Conservation (phyloP, 2,888 invertebrate species). For the Malthinus seriepunctatus region DNA sequence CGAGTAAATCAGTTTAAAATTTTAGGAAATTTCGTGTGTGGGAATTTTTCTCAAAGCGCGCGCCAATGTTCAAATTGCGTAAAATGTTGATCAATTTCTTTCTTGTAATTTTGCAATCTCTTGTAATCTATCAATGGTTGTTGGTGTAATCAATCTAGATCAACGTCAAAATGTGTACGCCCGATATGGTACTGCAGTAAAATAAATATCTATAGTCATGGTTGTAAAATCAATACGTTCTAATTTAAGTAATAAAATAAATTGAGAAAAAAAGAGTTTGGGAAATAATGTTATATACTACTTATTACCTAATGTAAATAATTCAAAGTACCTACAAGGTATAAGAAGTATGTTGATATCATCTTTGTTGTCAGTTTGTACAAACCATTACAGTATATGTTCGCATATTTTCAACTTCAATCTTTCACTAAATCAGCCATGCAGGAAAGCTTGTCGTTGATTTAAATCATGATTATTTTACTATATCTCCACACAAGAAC, state of each 20-base stretch:
- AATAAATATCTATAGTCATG: constrained; percentile 9
- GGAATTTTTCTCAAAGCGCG: not conserved
- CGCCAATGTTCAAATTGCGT: not conserved
- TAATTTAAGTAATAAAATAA: not conserved
- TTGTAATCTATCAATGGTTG: constrained; percentile 16
- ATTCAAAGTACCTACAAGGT: not conserved
- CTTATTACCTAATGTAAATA: not conserved
- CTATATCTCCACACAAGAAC: no score
- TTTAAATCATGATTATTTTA: constrained; percentile 11
- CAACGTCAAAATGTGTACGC: constrained; percentile 18
- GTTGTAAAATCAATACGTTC: constrained; percentile 5
- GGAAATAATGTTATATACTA: not conserved
- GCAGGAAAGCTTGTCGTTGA: constrained; percentile 13
- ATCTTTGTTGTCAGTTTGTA: constrained; percentile 9
- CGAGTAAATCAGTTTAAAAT: not conserved
- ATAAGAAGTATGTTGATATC: constrained; percentile 5
- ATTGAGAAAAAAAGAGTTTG: not conserved
- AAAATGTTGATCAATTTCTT: constrained; percentile 12
- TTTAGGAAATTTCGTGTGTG: no score
- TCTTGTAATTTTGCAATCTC: constrained; percentile 12
- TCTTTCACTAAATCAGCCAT: constrained; percentile 12
- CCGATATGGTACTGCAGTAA: constrained; percentile 14
- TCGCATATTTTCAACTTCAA: constrained; percentile 16
- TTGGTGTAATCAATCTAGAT: constrained; percentile 22
- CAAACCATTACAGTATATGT: constrained; percentile 5